Conservation (phyloP, 2,113 vertebrate genomes). For the Myrmecobius fasciatus region DNA sequence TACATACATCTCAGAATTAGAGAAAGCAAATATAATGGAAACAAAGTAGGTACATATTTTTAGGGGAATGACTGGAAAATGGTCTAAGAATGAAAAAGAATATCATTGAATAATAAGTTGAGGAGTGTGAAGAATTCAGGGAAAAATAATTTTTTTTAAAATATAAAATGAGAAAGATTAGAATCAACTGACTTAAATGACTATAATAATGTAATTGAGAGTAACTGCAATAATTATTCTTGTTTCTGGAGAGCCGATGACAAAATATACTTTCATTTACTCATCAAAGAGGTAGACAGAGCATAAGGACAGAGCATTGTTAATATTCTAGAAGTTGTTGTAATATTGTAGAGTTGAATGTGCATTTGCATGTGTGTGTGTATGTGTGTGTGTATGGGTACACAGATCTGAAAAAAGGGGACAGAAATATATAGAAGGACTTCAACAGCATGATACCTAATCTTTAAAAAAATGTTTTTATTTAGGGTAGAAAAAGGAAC, state of each 20-base stretch:
- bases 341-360: too few relatives aligned
- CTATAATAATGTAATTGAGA: neutral
- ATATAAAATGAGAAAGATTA: neutral
- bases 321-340: neutral
- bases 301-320: neutral
- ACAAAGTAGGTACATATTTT: neutral
- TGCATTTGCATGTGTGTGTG: too few relatives aligned
- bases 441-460: too few relatives aligned
- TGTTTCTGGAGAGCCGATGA: neutral
- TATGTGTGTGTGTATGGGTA: too few relatives aligned
- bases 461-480: too few relatives aligned
- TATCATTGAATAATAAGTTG: neutral
- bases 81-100: neutral
- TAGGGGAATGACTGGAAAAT: neutral
- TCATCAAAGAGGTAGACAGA: neutral
- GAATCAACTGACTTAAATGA: neutral
- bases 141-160: neutral
- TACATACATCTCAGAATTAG: neutral
- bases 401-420: too few relatives aligned
- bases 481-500: too few relatives aligned
- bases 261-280: neutral
- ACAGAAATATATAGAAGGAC: too few relatives aligned
- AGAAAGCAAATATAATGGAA: neutral
- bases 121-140: neutral
- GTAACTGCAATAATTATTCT: neutral